Base-by-base conservation (phyloP, 2,113 vertebrate species). In the Sminthopsis crassicaudata region DNA sequence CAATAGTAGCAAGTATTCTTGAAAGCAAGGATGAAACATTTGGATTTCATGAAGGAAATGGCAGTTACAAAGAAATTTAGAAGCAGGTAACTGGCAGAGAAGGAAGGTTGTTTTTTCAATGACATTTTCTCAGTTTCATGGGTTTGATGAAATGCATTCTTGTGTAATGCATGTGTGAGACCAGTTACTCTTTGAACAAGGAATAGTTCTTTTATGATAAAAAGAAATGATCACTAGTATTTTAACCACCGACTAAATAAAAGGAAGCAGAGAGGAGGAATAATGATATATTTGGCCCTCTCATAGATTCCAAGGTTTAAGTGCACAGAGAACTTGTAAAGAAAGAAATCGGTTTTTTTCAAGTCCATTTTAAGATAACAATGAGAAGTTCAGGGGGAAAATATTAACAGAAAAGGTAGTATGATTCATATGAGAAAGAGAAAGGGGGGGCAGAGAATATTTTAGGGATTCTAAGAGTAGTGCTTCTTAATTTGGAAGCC, bases 211-310 rank as follows among this genome's bases (percentile, higher is more conserved):
- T 95, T 46, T 76, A 16, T 0, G 12, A 24, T 92, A 84, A 95
- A 94, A 94, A 36, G 60, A 67, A 67, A 67, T 67, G 27, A 67
- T 51, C 50, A 51, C 8, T 30, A 36, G 60, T 36, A n/a, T 67
- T 36, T 67, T 36, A 36, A 36, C 30, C 60, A 84, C 67, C 94
- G 76, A 55, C 89, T 96, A 67, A 54, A 92, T 57, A 46, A 90
- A 27, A 46, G 55, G 55, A 92, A 91, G 93, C 30, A 67, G 60
- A 67, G 94, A 93, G 97, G 94, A 91, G 94, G 93, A 97, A 94
- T 95, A 93, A 92, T 53, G 90, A 57, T 97, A 46, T 91, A 51
- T 96, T 91, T 97, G 95, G 96, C 95, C 92, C 94, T 52, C 27
- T 9, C 24, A 94, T 92, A 91, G 95, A 50, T 88, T 96, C 23